Conservation (phyloP, 2,888 invertebrate species). For the Dicycla oo region DNA sequence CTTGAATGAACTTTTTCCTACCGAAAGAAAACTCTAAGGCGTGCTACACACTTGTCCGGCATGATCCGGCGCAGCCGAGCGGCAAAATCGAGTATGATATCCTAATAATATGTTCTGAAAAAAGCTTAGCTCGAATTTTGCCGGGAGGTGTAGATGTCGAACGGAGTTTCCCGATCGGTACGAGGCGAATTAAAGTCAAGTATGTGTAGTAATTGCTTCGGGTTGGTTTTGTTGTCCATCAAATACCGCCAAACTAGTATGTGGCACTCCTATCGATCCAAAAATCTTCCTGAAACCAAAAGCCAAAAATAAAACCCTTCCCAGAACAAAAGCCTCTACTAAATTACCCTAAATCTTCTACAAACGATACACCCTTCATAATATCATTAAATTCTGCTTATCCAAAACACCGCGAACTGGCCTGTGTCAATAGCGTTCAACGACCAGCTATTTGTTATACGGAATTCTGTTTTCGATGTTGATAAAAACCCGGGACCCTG, state of each 20-base stretch:
- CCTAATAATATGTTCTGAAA: background rate
- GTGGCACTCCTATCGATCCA: too few relatives aligned
- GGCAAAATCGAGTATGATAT: background rate
- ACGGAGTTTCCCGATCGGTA: background rate
- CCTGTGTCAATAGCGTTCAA: conserved; percentile 64
- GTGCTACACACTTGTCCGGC: background rate
- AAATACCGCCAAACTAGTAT: background rate
- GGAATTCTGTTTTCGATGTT: conserved; percentile 71
- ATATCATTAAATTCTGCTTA: conserved; percentile 64
- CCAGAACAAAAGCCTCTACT: background rate
- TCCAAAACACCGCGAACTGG: conserved; percentile 57
- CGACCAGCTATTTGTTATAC: conserved; percentile 66
- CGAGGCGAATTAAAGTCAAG: background rate
- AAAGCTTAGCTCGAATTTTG: background rate
- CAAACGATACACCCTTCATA: conserved; percentile 57
- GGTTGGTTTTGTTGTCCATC: background rate
- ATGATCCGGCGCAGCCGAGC: background rate
- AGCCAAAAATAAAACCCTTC: background rate
- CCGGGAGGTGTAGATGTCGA: background rate
- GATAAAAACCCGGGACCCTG: conserved; percentile 67
- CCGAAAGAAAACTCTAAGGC: background rate
- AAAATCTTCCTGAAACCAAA: background rate
- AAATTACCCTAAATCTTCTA: conserved; percentile 28
- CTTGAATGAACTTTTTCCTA: background rate
- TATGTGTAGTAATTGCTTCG: background rate